phyloP scores from a whole-genome alignment of 2,113 vertebrate species.

The Herpetotheres cachinnans region DNA sequence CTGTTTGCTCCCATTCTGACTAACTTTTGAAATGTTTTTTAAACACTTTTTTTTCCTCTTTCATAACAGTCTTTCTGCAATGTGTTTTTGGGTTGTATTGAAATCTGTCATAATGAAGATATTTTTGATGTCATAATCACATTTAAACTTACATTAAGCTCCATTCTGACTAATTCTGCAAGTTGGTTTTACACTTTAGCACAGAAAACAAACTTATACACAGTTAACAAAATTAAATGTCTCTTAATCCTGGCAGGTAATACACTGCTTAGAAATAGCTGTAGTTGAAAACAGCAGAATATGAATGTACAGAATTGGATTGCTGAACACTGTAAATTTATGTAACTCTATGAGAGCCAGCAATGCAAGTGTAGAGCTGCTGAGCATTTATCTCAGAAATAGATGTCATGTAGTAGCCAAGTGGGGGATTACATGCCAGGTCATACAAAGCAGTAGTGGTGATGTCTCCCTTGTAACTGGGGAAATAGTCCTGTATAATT shows the following conservation, averaged over 20 bases:
- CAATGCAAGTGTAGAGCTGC: background rate
- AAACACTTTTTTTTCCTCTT: background rate
- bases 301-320: background rate
- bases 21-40: background rate
- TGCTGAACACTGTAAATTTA: background rate
- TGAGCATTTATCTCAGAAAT: background rate
- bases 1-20: background rate
- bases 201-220: background rate
- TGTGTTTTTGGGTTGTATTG: background rate
- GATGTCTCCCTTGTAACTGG: background rate
- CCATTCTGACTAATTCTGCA: background rate
- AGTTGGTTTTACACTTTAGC: background rate
- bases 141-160: background rate
- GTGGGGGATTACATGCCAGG: background rate
- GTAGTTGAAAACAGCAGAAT: background rate
- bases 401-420: background rate
- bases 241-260: rapidly evolving
- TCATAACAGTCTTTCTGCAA: background rate
- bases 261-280: background rate
- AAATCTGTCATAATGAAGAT: background rate
- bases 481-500: background rate
- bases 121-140: background rate
- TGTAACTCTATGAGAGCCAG: background rate
- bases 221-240: background rate
- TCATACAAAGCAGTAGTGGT: background rate